Base-by-base conservation (phyloP, 2,888 invertebrate genomes). In the Cryptocephalus primarius region DNA sequence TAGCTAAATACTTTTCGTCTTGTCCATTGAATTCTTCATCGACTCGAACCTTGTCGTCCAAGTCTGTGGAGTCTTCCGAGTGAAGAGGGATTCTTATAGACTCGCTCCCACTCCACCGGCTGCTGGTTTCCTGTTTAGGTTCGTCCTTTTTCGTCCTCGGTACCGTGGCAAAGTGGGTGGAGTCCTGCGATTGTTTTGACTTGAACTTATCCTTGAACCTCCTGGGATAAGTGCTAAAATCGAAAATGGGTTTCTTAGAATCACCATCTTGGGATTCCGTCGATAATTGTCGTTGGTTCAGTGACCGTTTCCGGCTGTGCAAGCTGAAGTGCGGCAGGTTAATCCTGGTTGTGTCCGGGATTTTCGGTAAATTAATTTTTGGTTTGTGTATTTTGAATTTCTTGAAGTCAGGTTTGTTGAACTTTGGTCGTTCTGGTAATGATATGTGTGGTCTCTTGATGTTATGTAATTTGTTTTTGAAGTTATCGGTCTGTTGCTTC, bases 191-290 rank as follows among this genome's bases (percentile, higher is more conserved):
- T 3, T 11, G 32, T 33, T 32, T 42, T 11, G 36, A 12, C 42
- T 11, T 42, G 13, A 13, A 32, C 45, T 62, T 62, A 51, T 58
- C 61, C 45, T 60, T 62, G 58, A 83, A 80, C 54, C 88, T 75
- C 56, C 88, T 77, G 0, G 89, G 89, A 63, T 85, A 88, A 0
- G 89, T 88, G 56, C 80, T 79, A 36, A 85, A 81, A 67, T 85
- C 85, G 61, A 87, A 84, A 53, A 77, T 73, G 56, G 76, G 78
- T 58, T 76, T 79, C 57, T 76, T 77, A 41, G 73, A 73, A 39
- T 75, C 73, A 41, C 74, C 74, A 22, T 68, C 70, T 33, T 72
- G 71, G 8, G 75, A 73, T 56, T 76, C 75, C 39, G 76, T 77
- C 45, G 73, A 71, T 46, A 65, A 63, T 52, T 70, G 70, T 59